These are phyloP conservation scores for Congeria kusceri DNA, from an alignment of 2,888 invertebrate species.

Conservation along the genomic window DNA sequence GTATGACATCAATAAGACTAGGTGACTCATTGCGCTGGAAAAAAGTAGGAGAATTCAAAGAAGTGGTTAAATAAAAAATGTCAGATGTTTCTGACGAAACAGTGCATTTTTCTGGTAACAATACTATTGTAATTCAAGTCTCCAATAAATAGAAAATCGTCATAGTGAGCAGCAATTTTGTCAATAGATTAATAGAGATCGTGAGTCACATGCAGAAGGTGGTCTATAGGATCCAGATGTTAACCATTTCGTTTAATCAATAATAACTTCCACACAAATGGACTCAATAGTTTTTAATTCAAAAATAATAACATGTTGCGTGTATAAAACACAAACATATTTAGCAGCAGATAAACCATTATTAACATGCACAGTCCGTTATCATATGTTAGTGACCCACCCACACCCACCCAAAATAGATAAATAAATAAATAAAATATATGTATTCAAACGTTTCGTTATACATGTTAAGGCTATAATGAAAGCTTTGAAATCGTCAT, in stretches of 20 bases:
- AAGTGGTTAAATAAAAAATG: conserved; percentile 13
- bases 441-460: no score
- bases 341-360: no score
- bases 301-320: conserved; percentile 9
- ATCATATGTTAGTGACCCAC: no score
- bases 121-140: conserved; percentile 15
- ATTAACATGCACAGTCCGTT: no score
- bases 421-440: no score
- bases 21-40: neutral
- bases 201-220: neutral
- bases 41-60: conserved; percentile 11
- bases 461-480: no score
- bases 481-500: no score
- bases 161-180: conserved; percentile 10
- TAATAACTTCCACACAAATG: conserved; percentile 22
- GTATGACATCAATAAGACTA: conserved; percentile 15
- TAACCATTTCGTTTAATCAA: neutral
- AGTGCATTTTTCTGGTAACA: conserved; percentile 1
- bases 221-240: conserved; percentile 6
- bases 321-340: no score
- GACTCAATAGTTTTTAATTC: conserved; percentile 9
- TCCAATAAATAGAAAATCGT: conserved; percentile 11
- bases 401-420: no score
- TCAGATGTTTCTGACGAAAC: conserved; percentile 1
- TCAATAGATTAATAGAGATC: neutral